Evolutionary conservation across 2,888 invertebrate species (phyloP).

Genomic region (Galerucella calmariensis): DNA sequence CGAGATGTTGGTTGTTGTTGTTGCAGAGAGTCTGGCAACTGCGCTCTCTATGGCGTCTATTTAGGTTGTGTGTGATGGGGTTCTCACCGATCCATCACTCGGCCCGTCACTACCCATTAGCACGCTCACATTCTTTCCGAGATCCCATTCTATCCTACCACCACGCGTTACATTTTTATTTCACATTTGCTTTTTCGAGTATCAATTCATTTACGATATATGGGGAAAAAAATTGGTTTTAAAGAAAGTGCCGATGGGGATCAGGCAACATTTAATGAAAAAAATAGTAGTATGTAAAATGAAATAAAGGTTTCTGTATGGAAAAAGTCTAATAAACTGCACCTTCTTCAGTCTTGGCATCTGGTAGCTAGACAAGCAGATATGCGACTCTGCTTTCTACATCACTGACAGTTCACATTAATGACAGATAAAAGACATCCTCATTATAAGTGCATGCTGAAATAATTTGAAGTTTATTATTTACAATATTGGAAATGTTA

Average conservation of each 20-base stretch:
- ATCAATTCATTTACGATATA: conserved; percentile 26
- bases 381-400: no score
- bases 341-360: no score
- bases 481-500: no score
- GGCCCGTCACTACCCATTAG: conserved; percentile 74
- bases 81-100: conserved; percentile 66
- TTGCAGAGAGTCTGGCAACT: conserved; percentile 41
- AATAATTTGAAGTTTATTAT: no score
- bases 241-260: neutral
- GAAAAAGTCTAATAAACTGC: neutral
- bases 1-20: conserved; percentile 35
- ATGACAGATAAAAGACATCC: no score
- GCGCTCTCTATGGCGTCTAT: conserved; percentile 58
- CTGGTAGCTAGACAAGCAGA: no score
- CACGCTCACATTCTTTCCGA: conserved; percentile 66
- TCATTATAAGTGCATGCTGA: no score
- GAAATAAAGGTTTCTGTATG: no score
- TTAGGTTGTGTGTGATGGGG: conserved; percentile 59
- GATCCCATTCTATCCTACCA: conserved; percentile 55
- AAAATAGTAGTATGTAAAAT: neutral
- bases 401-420: no score
- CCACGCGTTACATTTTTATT: conserved; percentile 51
- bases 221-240: conserved; percentile 3
- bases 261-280: neutral
- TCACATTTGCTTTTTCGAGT: conserved; percentile 33